Evolutionary conservation across 2,797 vertebrate genomes (phyloP).

Genomic region (Epinephelus awoara): DNA sequence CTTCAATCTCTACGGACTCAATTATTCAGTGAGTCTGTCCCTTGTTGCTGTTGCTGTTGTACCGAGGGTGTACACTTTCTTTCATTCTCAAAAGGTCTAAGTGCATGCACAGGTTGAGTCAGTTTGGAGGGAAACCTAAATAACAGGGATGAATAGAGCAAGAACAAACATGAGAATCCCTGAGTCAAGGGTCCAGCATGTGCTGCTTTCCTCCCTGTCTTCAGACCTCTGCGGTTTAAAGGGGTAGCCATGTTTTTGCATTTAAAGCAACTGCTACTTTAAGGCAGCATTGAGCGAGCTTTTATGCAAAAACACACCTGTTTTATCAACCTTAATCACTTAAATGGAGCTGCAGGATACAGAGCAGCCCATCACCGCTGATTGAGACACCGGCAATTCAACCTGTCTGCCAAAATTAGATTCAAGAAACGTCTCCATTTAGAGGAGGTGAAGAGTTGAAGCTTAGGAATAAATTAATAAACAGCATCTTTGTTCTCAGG

Average conservation of each 20-base stretch:
- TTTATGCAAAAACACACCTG: slow-evolving; percentile 60
- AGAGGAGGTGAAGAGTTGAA: slow-evolving; percentile 16
- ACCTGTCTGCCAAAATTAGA: slow-evolving; percentile 32
- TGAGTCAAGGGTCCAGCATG: slow-evolving; percentile 5
- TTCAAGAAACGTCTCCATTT: slow-evolving; percentile 6
- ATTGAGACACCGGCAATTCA: slow-evolving; percentile 31
- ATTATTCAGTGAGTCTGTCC: slow-evolving; percentile 70
- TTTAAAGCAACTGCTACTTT: neutral
- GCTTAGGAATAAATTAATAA: neutral
- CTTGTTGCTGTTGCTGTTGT: slow-evolving; percentile 19
- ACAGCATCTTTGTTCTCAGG: slow-evolving; percentile 12
- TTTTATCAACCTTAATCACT: slow-evolving; percentile 48
- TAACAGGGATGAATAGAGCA: slow-evolving; percentile 28
- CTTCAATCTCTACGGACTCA: slow-evolving; percentile 66
- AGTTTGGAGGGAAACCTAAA: slow-evolving; percentile 27
- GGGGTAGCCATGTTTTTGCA: slow-evolving; percentile 7
- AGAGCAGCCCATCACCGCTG: slow-evolving; percentile 37
- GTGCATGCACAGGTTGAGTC: slow-evolving; percentile 23
- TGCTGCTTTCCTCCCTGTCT: neutral
- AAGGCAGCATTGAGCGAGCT: slow-evolving; percentile 12
- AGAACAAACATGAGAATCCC: slow-evolving; percentile 33
- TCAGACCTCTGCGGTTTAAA: slow-evolving; percentile 24
- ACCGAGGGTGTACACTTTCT: neutral
- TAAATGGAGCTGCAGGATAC: slow-evolving; percentile 33
- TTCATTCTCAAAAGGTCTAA: slow-evolving; percentile 32